phyloP scores from a whole-genome alignment of 30 jellyfish, hydroid and myxozoan genomes.

The Catostylus mosaicus region DNA sequence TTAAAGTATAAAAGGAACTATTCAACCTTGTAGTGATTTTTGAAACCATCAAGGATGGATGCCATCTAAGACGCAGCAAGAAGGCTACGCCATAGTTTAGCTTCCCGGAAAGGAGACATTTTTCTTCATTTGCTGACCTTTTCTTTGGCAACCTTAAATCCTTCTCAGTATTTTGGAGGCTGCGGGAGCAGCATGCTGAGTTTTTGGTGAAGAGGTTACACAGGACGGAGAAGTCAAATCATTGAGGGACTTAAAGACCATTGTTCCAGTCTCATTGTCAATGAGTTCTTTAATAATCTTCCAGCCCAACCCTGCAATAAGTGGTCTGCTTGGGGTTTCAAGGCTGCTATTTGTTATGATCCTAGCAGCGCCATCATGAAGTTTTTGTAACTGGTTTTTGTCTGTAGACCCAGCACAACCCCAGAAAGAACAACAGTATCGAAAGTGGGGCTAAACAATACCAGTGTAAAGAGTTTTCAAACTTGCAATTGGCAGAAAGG shows the following conservation, averaged over 20 bases:
- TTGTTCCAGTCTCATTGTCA: background rate
- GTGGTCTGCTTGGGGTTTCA: too few species aligned
- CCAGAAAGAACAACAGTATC: too few species aligned
- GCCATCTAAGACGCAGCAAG: conserved; percentile 31
- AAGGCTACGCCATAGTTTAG: conserved; percentile 10
- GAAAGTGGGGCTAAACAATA: too few species aligned
- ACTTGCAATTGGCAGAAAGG: too few species aligned
- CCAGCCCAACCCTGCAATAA: too few species aligned
- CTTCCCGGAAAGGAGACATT: conserved; percentile 21
- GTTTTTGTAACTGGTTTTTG: background rate
- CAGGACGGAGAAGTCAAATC: conserved; percentile 8
- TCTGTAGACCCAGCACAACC: background rate
- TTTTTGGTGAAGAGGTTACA: conserved; percentile 4
- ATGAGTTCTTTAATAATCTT: too few species aligned
- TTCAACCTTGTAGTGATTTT: background rate
- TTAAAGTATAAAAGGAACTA: background rate
- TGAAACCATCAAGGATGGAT: conserved; percentile 25
- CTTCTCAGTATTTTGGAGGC: too few species aligned
- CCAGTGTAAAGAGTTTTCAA: too few species aligned
- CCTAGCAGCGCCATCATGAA: too few species aligned
- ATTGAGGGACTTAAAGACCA: conserved; percentile 10
- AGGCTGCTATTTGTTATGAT: too few species aligned
- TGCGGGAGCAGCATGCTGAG: too few species aligned
- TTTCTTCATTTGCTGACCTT: conserved; percentile 10
- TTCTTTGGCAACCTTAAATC: too few species aligned